Base-by-base conservation (phyloP, 2,888 invertebrate species). In the Tenthredo scrophulariae region DNA sequence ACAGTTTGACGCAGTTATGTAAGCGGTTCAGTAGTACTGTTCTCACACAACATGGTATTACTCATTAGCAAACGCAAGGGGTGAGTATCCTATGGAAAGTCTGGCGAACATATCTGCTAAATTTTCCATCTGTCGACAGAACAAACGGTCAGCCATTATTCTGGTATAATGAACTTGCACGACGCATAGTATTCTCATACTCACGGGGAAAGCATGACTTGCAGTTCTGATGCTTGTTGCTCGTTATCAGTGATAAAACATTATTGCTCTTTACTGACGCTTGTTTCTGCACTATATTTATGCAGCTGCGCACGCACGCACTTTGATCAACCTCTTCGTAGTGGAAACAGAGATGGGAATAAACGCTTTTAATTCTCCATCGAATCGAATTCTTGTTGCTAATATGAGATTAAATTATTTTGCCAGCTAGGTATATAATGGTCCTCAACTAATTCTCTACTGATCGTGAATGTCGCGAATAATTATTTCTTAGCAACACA, bases 291-390 rank as follows among this genome's bases (percentile, higher is more conserved):
- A n/a, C 6, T n/a, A 18, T n/a, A 37, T 37, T 72, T 40, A 33
- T 72, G 40, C 37, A 72, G 70, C 37, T 4, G 70, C 40, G 9
- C 40, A 22, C 9, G n/a, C 15, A n/a, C 40, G 70, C 6, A 72
- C 70, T 72, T 72, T 40, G 70, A n/a, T 22, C 70, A 18, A 70
- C 70, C 70, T 70, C 22, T 40, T 37, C 40, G 37, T 22, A 22
- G 3, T 33, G 37, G n/a, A 22, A 22, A 13, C 9, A 72, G 15
- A n/a, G 70, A 72, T 33, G 15, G n/a, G 70, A 40, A 72, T 33
- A 15, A 40, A 10, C 40, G 37, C 5, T 29, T 15, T 54, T 18
- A n/a, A 54, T 54, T 54, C n/a, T n/a, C n/a, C 9, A 37, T 40
- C 13, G 9, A 9, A 37, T 70, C 18, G 40, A 18, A 72, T 40